Evolutionary conservation across 2,113 vertebrate genomes (phyloP), one percentile per base, ranked within the genome.

Genomic region (Oncorhynchus masou): DNA sequence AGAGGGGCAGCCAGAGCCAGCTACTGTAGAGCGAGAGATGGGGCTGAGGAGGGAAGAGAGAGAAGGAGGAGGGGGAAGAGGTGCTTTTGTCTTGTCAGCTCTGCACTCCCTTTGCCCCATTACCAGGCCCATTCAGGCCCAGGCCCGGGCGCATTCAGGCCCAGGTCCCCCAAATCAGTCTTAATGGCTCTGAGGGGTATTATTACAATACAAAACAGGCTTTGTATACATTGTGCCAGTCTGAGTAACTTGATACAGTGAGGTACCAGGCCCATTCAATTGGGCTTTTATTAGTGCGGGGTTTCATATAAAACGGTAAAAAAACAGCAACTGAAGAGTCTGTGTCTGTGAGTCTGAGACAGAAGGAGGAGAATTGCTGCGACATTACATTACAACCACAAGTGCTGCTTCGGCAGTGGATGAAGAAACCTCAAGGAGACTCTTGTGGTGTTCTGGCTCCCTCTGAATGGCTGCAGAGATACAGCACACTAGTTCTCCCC

Each of bases 151-250:
- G 27, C 64, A 88, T 88, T 91, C 90, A 88, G 79, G 15, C 79
- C 48, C 68, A 29, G 77, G 2, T 70, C 80, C 79, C 75, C 65
- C 80, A 87, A 86, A 84, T 69, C 66, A 45, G 19, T 77, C 82
- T 82, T 84, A 87, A 90, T 88, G 85, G 85, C 87, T 85, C 79
- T 67, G 80, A 91, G 78, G 70, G 27, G 77, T 84, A 81, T 88
- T 86, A 87, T 83, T 68, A 78, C 74, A 79, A 84, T 78, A 91
- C 90, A 91, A 90, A 90, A 87, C 83, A 74, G 79, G 71, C 90
- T 90, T 92, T 92, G 89, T 91, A 75, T 86, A 88, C 83, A 85
- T 85, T 84, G 81, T 84, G 77, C 78, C 71, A 73, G 78, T n/a
- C 76, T 88, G 73, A 81, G 88, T 87, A 84, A 91, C 85, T 82